phyloP scores from a whole-genome alignment of 2,888 invertebrate genomes.

The Eupithecia vulgata region DNA sequence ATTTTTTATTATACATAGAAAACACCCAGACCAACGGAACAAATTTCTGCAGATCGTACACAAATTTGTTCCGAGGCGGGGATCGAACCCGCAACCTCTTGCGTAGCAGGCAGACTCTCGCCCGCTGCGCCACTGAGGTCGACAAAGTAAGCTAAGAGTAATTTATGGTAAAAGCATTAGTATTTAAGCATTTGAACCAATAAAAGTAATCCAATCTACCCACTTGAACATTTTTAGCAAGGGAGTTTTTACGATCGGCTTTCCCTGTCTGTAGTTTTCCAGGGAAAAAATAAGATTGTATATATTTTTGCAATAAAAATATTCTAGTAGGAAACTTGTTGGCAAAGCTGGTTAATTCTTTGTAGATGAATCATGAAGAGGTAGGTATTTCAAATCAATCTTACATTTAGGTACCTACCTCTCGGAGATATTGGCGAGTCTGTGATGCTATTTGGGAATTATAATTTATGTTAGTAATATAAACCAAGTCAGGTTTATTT shows the following conservation, averaged over 20 bases:
- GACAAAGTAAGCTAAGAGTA: too few species aligned
- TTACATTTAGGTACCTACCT: neutral
- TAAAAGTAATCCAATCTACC: neutral
- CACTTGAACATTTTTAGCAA: neutral
- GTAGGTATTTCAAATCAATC: conserved; percentile 13
- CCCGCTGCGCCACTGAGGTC: too few species aligned
- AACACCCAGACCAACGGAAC: too few species aligned
- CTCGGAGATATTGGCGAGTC: neutral
- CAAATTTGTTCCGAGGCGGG: too few species aligned
- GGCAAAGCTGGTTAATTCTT: conserved; percentile 19
- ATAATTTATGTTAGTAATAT: neutral
- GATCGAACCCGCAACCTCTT: too few species aligned
- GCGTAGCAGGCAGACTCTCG: too few species aligned
- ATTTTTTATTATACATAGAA: too few species aligned
- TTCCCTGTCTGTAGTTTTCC: conserved; percentile 13
- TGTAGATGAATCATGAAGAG: conserved; percentile 18
- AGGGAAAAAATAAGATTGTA: conserved; percentile 10
- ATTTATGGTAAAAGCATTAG: conserved; percentile 6
- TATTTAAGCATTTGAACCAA: neutral
- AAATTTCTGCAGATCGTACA: too few species aligned
- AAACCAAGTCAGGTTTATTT: neutral
- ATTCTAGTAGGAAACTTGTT: conserved; percentile 13
- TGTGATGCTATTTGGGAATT: neutral
- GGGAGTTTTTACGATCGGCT: conserved; percentile 6
- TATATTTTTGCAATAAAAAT: conserved; percentile 15